Percentiles rank a stretch among this genome's conserved stretches.
Evolutionary conservation across 2,113 vertebrate species (phyloP).

Genomic region (Xyliphius kryptos): DNA sequence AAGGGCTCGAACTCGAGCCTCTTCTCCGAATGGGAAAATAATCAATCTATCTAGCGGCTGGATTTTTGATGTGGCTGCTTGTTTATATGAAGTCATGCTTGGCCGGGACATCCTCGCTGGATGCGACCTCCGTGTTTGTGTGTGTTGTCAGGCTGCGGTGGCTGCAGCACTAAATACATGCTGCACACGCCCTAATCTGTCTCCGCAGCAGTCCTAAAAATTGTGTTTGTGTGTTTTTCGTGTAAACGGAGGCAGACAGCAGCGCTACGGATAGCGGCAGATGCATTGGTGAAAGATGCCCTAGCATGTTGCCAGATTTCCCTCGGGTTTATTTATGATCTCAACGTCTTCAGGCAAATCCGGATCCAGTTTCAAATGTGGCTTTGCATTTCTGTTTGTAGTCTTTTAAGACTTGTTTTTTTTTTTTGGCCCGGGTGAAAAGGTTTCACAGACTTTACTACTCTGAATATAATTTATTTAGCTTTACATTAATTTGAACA

Average conservation of each 20-base stretch:
- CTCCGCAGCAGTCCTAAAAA: constrained; percentile 21
- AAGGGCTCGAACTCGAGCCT: constrained; percentile 5
- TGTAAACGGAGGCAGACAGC: constrained; percentile 17
- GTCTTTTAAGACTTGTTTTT: too few relatives aligned
- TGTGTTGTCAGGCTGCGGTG: constrained; percentile 34
- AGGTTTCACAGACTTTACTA: too few relatives aligned
- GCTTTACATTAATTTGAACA: too few relatives aligned
- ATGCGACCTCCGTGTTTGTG: constrained; percentile 38
- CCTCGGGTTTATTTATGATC: constrained; percentile 9
- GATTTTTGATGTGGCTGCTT: constrained; percentile 38
- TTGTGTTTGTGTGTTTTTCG: constrained; percentile 21
- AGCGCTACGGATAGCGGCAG: constrained; percentile 28
- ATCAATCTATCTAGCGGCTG: constrained; percentile 24
- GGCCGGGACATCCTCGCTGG: constrained; percentile 18
- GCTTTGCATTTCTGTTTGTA: too few relatives aligned
- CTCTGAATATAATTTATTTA: too few relatives aligned
- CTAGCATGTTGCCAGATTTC: constrained; percentile 42
- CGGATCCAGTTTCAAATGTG: too few relatives aligned
- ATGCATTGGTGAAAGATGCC: constrained; percentile 37
- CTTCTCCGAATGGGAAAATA: constrained; percentile 35
- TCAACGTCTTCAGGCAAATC: too few relatives aligned
- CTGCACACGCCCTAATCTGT: constrained; percentile 26
- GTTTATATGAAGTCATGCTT: constrained; percentile 40
- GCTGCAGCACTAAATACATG: constrained; percentile 27
- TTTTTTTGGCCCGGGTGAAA: too few relatives aligned